Percentiles rank a stretch among this genome's conserved stretches.
Conservation (phyloP, 2,888 invertebrate species). For the Nomada lathburiana region DNA sequence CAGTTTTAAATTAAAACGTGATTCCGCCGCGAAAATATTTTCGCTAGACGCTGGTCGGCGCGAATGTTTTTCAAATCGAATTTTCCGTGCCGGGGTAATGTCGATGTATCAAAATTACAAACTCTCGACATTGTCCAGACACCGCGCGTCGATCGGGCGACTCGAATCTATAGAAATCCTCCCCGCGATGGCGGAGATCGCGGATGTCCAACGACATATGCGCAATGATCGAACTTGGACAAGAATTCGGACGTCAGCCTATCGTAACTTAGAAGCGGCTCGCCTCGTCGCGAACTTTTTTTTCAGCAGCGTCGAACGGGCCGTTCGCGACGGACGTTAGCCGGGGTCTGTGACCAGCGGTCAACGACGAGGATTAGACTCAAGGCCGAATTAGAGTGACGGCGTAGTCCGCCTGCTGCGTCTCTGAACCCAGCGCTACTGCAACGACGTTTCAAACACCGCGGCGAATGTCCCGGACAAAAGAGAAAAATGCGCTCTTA, state of each 20-base stretch:
- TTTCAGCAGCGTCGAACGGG: conserved; percentile 40
- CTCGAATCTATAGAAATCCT: background rate
- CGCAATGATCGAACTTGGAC: background rate
- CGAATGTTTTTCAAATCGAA: background rate
- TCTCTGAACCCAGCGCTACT: conserved; percentile 33
- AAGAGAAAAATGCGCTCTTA: background rate
- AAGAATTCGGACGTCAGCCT: background rate
- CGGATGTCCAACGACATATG: background rate
- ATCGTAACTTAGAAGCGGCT: conserved; percentile 11
- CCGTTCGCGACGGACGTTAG: conserved; percentile 64
- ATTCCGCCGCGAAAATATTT: background rate
- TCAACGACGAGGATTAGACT: conserved; percentile 80
- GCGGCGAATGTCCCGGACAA: no score
- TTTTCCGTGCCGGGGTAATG: background rate
- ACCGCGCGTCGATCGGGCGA: background rate
- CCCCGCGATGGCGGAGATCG: background rate
- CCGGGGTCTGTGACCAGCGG: conserved; percentile 78
- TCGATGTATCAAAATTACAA: background rate
- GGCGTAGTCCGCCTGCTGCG: conserved; percentile 64
- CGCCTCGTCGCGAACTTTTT: conserved; percentile 35
- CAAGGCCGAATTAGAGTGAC: conserved; percentile 81
- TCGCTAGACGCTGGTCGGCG: background rate
- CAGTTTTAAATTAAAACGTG: background rate
- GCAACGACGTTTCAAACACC: background rate
- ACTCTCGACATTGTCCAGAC: background rate